phyloP scores from a whole-genome alignment of 2,888 invertebrate genomes.

The Macrosiphum euphorbiae region DNA sequence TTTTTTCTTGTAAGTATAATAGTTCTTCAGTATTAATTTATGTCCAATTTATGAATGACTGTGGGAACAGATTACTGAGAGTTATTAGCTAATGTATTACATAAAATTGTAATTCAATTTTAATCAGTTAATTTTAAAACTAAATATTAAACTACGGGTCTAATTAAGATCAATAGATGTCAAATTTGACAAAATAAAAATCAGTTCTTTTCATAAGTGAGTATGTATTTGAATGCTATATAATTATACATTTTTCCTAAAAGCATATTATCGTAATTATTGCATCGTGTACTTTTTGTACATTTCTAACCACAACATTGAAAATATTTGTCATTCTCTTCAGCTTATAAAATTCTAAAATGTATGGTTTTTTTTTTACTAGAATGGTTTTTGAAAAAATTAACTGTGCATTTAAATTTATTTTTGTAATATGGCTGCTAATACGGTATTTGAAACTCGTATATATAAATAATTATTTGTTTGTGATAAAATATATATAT shows the following conservation, averaged over 20 bases:
- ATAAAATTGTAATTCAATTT: slow-evolving; percentile 5
- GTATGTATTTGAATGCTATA: neutral
- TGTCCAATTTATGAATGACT: slow-evolving; percentile 39
- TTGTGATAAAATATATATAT: slow-evolving; percentile 43
- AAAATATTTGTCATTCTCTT: slow-evolving; percentile 23
- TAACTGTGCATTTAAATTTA: slow-evolving; percentile 38
- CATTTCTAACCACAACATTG: neutral
- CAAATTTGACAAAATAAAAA: neutral
- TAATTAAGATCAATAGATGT: neutral
- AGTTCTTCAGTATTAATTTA: slow-evolving; percentile 17
- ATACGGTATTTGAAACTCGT: neutral
- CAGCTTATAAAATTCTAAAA: slow-evolving; percentile 28
- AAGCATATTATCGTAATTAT: neutral
- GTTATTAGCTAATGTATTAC: slow-evolving; percentile 15
- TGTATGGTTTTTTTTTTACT: neutral
- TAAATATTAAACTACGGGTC: neutral
- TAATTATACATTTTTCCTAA: neutral
- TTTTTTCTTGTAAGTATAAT: neutral
- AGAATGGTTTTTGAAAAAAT: neutral
- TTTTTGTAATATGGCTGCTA: slow-evolving; percentile 44
- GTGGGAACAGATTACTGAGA: slow-evolving; percentile 32
- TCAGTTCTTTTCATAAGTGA: neutral
- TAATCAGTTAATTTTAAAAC: slow-evolving; percentile 10
- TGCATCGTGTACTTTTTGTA: slow-evolving; percentile 5
- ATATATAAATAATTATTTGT: slow-evolving; percentile 33